Conservation (phyloP, 2,888 invertebrate species). For the Eustalomyia histrio region DNA sequence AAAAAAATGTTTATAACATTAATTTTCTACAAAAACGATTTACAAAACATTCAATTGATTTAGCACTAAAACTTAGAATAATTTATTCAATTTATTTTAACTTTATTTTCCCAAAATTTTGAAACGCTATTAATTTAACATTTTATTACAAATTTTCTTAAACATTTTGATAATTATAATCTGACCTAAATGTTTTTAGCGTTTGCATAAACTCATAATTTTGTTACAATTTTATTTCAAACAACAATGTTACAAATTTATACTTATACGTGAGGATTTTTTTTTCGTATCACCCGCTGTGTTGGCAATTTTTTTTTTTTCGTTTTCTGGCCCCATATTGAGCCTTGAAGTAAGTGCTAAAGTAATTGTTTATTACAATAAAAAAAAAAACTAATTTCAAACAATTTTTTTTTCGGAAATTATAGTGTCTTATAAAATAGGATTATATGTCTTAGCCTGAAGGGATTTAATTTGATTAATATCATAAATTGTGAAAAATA, state of each 20-base stretch:
- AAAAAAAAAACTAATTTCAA: background rate
- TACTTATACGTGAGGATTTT: background rate
- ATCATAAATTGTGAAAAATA: background rate
- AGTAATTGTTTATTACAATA: conserved; percentile 31
- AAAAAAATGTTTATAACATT: no score
- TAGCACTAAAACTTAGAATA: no score
- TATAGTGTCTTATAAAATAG: background rate
- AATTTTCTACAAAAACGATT: no score
- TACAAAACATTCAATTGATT: no score
- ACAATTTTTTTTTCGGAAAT: conserved; percentile 12
- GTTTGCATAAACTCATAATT: conserved; percentile 22
- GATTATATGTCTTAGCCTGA: conserved; percentile 23
- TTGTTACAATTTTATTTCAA: background rate
- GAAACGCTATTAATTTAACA: background rate
- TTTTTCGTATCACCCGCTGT: conserved; percentile 26
- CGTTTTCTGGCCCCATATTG: conserved; percentile 28
- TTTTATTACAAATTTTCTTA: conserved; percentile 33
- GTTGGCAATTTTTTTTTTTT: background rate
- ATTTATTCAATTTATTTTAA: no score
- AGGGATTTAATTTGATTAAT: conserved; percentile 34
- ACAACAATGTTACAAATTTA: background rate
- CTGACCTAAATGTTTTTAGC: conserved; percentile 25
- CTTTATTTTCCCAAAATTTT: background rate
- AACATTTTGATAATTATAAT: conserved; percentile 19
- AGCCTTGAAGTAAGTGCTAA: conserved; percentile 37